A percentile compares a stretch with the other conserved stretches of the same genome.
Conservation (phyloP, 2,113 vertebrate species). For the Chionis minor region DNA sequence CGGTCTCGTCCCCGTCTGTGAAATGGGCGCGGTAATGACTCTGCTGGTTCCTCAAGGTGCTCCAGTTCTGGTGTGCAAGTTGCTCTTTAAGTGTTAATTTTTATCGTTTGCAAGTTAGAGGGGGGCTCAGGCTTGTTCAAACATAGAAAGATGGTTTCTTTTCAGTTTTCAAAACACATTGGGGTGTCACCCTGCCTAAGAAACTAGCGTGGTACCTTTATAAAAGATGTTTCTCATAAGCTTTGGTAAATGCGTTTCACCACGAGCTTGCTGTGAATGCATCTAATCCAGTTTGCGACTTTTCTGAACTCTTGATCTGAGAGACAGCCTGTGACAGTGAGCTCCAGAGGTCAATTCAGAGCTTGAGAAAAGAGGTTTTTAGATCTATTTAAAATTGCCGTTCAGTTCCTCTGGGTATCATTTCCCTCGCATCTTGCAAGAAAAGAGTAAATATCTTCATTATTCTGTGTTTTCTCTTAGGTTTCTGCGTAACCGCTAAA, state of each 20-base stretch:
- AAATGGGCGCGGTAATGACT: background rate
- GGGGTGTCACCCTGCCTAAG: background rate
- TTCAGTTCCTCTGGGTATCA: slow-evolving; percentile 11
- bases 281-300: background rate
- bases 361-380: background rate
- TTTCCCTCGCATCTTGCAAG: slow-evolving; percentile 20
- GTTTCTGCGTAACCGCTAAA: slow-evolving; percentile 38
- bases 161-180: background rate
- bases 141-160: background rate
- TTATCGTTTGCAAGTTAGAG: background rate
- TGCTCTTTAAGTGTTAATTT: background rate
- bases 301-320: background rate
- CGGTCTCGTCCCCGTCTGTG: background rate
- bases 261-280: background rate
- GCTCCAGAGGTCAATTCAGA: slow-evolving; percentile 12
- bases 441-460: slow-evolving; percentile 57
- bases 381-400: slow-evolving; percentile 3
- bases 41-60: background rate
- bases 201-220: background rate
- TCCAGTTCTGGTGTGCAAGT: background rate
- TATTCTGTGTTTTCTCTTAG: slow-evolving; percentile 36
- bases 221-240: slow-evolving; percentile 33
- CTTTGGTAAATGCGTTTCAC: background rate
- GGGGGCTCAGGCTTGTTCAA: background rate
- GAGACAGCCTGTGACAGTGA: background rate